Conservation (phyloP, 2,797 vertebrate genomes). For the Hippoglossus hippoglossus region DNA sequence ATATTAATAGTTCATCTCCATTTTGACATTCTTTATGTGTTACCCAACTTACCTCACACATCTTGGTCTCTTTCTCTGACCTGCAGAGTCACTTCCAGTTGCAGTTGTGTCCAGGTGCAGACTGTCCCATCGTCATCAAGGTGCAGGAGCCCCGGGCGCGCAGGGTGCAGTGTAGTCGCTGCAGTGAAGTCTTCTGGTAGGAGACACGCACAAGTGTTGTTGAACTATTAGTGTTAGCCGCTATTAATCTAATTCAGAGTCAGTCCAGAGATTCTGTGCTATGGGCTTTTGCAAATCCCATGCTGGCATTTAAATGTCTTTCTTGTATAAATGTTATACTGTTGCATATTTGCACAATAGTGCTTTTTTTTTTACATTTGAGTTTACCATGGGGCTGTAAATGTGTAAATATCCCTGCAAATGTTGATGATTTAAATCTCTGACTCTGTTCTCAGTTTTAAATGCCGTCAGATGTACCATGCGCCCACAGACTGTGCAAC, state of each 20-base stretch:
- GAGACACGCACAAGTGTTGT: conserved; percentile 25
- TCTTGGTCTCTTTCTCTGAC: neutral
- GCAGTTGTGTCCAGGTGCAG: conserved; percentile 97
- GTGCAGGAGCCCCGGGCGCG: conserved; percentile 97
- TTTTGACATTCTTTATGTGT: neutral
- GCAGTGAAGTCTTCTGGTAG: conserved; percentile 98
- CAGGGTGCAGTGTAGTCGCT: conserved; percentile 96
- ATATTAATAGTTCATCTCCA: no score
- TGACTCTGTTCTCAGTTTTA: conserved; percentile 87
- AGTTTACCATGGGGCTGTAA: neutral
- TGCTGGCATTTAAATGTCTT: neutral
- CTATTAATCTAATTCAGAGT: neutral
- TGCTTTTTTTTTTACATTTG: neutral
- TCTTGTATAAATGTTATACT: neutral
- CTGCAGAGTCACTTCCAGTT: conserved; percentile 95
- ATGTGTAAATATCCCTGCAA: neutral
- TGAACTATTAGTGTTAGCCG: neutral
- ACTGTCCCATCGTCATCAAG: conserved; percentile 98
- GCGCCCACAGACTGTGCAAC: conserved; percentile 98
- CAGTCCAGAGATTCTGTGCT: no score
- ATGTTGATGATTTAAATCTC: neutral
- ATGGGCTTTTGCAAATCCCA: neutral
- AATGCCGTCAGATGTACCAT: conserved; percentile 99
- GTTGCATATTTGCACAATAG: neutral
- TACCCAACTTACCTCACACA: neutral